Evolutionary conservation across 1,140 invertebrate genomes (phyloP).

Genomic region (Eulimnadia texana): DNA sequence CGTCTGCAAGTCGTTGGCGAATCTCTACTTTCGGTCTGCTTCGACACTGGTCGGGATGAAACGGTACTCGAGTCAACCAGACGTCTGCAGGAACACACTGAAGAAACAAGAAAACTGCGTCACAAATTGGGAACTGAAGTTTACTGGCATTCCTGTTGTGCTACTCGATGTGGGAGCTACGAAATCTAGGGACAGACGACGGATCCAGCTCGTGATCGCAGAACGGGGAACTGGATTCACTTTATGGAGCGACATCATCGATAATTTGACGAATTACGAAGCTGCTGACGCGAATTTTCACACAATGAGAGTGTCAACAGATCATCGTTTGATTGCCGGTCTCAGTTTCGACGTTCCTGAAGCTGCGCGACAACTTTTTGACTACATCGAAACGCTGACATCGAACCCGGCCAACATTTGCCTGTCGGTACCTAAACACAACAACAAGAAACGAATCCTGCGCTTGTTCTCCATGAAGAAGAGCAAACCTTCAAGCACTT

Average conservation of each 20-base stretch:
- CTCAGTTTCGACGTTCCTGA: slow-evolving; percentile 61
- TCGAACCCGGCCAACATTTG: slow-evolving; percentile 66
- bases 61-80: slow-evolving; percentile 7
- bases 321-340: slow-evolving; percentile 46
- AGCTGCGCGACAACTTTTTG: slow-evolving; percentile 53
- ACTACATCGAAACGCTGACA: slow-evolving; percentile 50
- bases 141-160: slow-evolving; percentile 66
- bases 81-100: slow-evolving; percentile 5
- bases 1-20: slow-evolving; percentile 62
- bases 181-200: slow-evolving; percentile 48
- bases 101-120: slow-evolving; percentile 23
- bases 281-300: slow-evolving; percentile 54
- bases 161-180: slow-evolving; percentile 61
- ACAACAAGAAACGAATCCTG: slow-evolving; percentile 26
- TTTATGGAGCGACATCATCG: slow-evolving; percentile 72
- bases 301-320: slow-evolving; percentile 62
- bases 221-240: slow-evolving; percentile 71
- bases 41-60: slow-evolving; percentile 24
- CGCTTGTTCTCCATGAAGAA: slow-evolving; percentile 5
- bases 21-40: slow-evolving; percentile 46
- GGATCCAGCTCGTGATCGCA: slow-evolving; percentile 58
- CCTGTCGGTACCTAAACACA: slow-evolving; percentile 47
- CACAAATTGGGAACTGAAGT: slow-evolving; percentile 51
- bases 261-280: slow-evolving; percentile 39
- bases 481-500: slow-evolving; percentile 14